phyloP scores from a whole-genome alignment of 37 sponge, comb jelly and placozoan genomes.

The Beroe ovata region DNA sequence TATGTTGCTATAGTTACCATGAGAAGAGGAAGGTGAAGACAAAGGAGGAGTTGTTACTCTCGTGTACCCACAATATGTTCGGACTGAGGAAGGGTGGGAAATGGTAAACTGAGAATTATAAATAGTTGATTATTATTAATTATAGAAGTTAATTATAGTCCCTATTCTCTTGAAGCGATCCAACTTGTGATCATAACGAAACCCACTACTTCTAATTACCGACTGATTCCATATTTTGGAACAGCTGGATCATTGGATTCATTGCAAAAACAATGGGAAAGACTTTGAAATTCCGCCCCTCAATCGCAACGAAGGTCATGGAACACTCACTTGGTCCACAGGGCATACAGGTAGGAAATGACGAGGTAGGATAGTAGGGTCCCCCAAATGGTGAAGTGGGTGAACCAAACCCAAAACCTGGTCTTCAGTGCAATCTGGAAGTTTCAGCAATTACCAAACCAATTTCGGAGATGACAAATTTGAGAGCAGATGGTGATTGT shows the following conservation, averaged over 20 bases:
- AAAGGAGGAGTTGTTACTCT: slow-evolving; percentile 18
- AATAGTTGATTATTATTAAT: too few relatives aligned
- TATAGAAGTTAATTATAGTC: too few relatives aligned
- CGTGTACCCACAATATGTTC: slow-evolving; percentile 52
- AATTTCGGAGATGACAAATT: too few relatives aligned
- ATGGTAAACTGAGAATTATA: not conserved
- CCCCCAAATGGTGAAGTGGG: slow-evolving; percentile 62
- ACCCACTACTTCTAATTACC: too few relatives aligned
- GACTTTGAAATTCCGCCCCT: not conserved
- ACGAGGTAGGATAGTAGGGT: slow-evolving; percentile 26
- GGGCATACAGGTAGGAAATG: slow-evolving; percentile 52
- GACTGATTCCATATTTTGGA: too few relatives aligned
- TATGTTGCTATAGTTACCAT: not conserved
- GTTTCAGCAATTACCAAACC: too few relatives aligned
- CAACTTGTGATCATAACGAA: too few relatives aligned
- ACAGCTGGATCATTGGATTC: too few relatives aligned
- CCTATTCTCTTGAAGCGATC: too few relatives aligned
- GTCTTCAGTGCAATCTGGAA: slow-evolving; percentile 56
- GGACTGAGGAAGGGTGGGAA: not conserved
- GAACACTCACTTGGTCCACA: slow-evolving; percentile 67
- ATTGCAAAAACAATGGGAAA: not conserved
- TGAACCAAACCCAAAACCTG: slow-evolving; percentile 60
- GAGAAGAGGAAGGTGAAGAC: slow-evolving; percentile 64
- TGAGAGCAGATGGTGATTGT: too few relatives aligned
- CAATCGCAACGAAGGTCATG: not conserved